phyloP scores from a whole-genome alignment of 2,888 invertebrate genomes.

The Dicyrtomina minuta region DNA sequence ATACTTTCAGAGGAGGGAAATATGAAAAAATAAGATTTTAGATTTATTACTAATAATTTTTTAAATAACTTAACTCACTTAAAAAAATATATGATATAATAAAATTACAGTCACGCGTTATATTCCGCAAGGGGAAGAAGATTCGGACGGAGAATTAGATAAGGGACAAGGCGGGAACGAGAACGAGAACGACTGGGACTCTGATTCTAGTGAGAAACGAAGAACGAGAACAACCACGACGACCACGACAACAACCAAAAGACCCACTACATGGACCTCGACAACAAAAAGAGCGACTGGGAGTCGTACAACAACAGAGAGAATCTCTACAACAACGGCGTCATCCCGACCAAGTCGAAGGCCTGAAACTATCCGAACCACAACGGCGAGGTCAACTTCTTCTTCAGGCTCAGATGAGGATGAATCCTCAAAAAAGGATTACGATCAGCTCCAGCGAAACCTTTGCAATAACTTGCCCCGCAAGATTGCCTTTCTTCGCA shows the following conservation, averaged over 20 bases:
- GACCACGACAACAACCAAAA: constrained; percentile 2
- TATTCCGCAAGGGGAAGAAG: constrained; percentile 13
- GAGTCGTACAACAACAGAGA: constrained; percentile 7
- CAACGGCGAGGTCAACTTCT: constrained; percentile 21
- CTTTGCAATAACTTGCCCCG: constrained; percentile 70
- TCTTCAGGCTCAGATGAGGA: neutral
- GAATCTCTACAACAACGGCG: constrained; percentile 13
- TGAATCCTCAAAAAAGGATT: constrained; percentile 5
- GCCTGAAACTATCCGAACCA: constrained; percentile 4
- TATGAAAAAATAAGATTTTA: no score
- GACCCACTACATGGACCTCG: constrained; percentile 11
- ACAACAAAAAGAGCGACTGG: constrained; percentile 12
- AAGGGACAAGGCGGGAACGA: no score
- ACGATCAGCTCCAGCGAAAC: constrained; percentile 55
- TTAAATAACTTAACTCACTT: no score
- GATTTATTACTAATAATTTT: no score
- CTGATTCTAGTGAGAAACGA: neutral
- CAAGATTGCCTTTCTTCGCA: constrained; percentile 66
- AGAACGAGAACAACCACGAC: no score
- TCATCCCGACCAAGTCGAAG: neutral
- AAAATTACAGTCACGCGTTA: constrained; percentile 20
- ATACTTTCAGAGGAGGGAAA: no score
- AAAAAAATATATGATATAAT: no score
- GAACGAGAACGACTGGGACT: neutral
- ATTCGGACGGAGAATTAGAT: no score